A percentile compares a stretch with the other conserved stretches of the same genome.
Conservation (phyloP, 2,113 vertebrate species). For the Apteryx mantelli region DNA sequence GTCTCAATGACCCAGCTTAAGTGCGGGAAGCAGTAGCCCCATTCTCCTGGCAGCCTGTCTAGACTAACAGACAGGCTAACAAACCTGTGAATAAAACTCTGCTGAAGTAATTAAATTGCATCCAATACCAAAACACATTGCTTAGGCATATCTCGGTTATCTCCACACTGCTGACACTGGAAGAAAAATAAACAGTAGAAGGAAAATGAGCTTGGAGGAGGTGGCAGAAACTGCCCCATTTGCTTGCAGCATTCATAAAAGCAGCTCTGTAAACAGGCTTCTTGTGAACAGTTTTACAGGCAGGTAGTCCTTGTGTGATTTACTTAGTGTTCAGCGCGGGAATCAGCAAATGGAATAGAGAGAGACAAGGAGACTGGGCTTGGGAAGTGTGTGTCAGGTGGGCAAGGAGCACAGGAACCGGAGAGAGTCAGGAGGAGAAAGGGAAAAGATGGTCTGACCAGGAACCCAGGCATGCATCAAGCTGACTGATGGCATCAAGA, state of each 20-base stretch:
- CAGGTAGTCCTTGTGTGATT: background rate
- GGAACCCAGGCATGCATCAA: background rate
- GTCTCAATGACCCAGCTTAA: background rate
- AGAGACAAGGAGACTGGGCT: background rate
- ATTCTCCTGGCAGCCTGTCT: background rate
- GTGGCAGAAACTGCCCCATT: background rate
- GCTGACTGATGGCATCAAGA: background rate
- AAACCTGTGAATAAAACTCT: background rate
- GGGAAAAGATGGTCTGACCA: background rate
- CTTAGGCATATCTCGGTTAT: background rate
- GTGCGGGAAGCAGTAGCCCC: background rate
- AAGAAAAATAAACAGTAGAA: background rate
- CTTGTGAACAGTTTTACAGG: accelerated
- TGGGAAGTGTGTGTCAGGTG: background rate
- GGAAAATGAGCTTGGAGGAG: background rate
- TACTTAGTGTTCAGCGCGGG: background rate
- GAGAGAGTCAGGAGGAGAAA: background rate
- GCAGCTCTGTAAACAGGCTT: background rate
- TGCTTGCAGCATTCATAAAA: background rate
- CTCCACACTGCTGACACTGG: background rate
- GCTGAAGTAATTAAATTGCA: background rate
- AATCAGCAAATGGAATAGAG: accelerated
- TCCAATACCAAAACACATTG: background rate
- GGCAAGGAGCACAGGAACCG: background rate
- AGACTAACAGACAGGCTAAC: background rate